These are phyloP conservation scores for Takifugu flavidus DNA, from an alignment of 2,113 vertebrate species.

Conservation along the genomic window DNA sequence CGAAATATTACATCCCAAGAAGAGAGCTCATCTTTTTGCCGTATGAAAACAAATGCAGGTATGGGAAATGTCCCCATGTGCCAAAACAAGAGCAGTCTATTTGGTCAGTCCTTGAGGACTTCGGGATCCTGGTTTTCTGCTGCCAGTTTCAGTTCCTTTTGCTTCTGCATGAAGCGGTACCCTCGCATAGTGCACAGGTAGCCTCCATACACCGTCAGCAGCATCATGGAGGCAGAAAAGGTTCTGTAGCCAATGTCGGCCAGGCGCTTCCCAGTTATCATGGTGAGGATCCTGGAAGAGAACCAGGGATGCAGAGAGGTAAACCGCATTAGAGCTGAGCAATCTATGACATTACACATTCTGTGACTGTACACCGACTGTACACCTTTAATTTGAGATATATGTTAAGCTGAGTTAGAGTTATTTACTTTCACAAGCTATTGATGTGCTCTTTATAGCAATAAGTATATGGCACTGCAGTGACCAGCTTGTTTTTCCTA, in stretches of 20 bases:
- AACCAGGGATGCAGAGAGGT: background rate
- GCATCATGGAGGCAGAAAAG: conserved; percentile 88
- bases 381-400: too few species aligned
- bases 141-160: conserved; percentile 62
- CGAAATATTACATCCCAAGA: conserved; percentile 1
- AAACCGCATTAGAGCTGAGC: background rate
- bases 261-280: conserved; percentile 84
- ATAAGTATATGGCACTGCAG: too few species aligned
- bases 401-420: too few species aligned
- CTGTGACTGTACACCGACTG: too few species aligned
- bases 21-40: conserved; percentile 11
- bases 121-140: conserved; percentile 72
- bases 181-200: conserved; percentile 80
- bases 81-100: background rate
- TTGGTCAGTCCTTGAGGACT: conserved; percentile 62
- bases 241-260: conserved; percentile 87
- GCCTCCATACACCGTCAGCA: conserved; percentile 85
- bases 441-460: too few species aligned
- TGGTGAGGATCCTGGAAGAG: conserved; percentile 51
- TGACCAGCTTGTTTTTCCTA: too few species aligned
- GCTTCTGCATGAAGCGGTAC: conserved; percentile 71
- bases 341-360: too few species aligned
- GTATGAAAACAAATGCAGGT: background rate
- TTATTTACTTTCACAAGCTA: too few species aligned
- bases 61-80: conserved; percentile 33